Base-by-base conservation (phyloP, 2,888 invertebrate species). In the Ypsolopha scabrella region DNA sequence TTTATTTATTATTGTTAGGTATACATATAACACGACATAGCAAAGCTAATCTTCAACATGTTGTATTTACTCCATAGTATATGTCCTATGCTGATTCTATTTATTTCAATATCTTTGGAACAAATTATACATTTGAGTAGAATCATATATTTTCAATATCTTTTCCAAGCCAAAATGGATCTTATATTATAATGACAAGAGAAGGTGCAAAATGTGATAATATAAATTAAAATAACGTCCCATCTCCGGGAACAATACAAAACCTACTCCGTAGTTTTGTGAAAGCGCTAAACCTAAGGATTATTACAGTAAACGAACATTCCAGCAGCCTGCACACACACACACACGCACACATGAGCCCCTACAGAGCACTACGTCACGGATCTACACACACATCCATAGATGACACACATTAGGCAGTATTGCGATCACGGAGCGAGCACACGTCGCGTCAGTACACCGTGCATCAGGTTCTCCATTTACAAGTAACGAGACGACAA, bases 221-320 rank as follows among this genome's bases (percentile, higher is more conserved):
- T 39, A 39, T 39, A 9, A 10, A 39, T 11, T 11, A 39, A 10
- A 39, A 39, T 7, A 9, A 39, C 39, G n/a, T 10, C 10, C 39
- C 10, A 39, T 39, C 10, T 9, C 39, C 9, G 39, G 39, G 39
- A 39, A 11, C 39, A 11, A 41, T 41, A 41, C 41, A 41, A 41
- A 41, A 41, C 11, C 41, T 41, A 41, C n/a, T 41, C 51, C 49
- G 50, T 48, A 41, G 45, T 53, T 43, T 55, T 37, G 53, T 55
- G 55, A 58, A 58, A 58, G 54, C 50, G 51, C 4, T 24, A 53
- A 56, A 36, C 35, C 55, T 57, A 60, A 41, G n/a, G 48, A 54
- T 58, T 53, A 53, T 54, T 51, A 53, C 50, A 24, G 24, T 24
- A 51, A 54, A 43, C 57, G 55, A 55, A 53, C 55, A 48, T 49